These are phyloP conservation scores for Struthio camelus DNA, from an alignment of 2,113 vertebrate genomes.

Conservation along the genomic window DNA sequence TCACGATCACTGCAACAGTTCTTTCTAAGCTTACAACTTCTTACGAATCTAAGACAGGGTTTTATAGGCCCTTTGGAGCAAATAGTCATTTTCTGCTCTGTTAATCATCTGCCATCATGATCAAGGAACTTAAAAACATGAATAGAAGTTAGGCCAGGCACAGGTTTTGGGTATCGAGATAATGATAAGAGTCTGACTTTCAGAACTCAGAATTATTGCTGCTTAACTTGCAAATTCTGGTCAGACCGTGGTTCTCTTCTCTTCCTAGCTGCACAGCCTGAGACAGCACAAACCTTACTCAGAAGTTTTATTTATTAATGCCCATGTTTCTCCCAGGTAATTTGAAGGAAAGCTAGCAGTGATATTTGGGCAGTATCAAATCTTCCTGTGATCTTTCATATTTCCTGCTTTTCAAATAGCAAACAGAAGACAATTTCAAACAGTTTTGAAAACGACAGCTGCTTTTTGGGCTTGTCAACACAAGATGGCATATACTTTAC, in stretches of 20 bases:
- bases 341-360: background rate
- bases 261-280: background rate
- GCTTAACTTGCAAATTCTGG: background rate
- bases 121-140: background rate
- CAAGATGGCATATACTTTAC: constrained; percentile 76
- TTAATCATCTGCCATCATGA: background rate
- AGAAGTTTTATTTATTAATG: background rate
- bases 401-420: background rate
- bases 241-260: background rate
- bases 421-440: background rate
- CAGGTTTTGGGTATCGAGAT: background rate
- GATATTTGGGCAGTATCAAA: background rate
- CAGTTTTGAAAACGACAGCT: constrained; percentile 28
- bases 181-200: background rate
- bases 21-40: background rate
- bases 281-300: background rate
- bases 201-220: background rate
- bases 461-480: constrained; percentile 72
- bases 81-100: too few species aligned
- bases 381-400: background rate
- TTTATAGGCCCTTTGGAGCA: background rate
- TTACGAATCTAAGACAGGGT: background rate
- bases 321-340: background rate
- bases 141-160: background rate
- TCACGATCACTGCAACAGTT: background rate